Conservation (phyloP, 1,140 invertebrate species). For the Danaus melanippus region DNA sequence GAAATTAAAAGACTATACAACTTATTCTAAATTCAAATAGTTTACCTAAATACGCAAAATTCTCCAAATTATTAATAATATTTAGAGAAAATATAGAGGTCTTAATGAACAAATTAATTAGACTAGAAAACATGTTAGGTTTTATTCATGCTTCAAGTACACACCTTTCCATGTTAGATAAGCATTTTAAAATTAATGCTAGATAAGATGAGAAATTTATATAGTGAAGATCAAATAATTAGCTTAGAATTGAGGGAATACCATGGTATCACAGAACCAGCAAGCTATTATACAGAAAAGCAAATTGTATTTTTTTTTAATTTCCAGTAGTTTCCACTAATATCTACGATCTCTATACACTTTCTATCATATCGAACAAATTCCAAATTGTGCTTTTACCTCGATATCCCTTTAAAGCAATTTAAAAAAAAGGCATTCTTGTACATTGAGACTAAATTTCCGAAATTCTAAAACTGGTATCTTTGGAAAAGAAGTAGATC, state of each 20-base stretch:
- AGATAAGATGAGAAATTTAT: constrained; percentile 15
- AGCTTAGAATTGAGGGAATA: constrained; percentile 24
- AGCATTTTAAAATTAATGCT: constrained; percentile 20
- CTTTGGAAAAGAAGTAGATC: too few species aligned
- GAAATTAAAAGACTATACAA: too few species aligned
- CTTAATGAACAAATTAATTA: constrained; percentile 18
- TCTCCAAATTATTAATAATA: too few species aligned
- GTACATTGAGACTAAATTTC: constrained; percentile 34
- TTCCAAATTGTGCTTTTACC: constrained; percentile 19
- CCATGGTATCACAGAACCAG: not conserved
- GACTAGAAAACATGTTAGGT: constrained; percentile 32
- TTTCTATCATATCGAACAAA: constrained; percentile 22
- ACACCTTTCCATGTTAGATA: constrained; percentile 27
- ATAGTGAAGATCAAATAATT: constrained; percentile 19
- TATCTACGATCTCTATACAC: constrained; percentile 6
- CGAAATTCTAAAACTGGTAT: constrained; percentile 5
- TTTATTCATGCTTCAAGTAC: constrained; percentile 26
- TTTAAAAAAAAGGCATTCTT: constrained; percentile 18
- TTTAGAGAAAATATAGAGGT: too few species aligned
- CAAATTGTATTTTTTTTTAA: constrained; percentile 14
- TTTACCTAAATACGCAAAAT: too few species aligned
- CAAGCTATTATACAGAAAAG: constrained; percentile 17
- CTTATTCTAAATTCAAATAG: too few species aligned
- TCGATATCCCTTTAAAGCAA: constrained; percentile 26
- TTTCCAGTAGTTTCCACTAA: too few species aligned